Base-by-base conservation (phyloP, 2,113 vertebrate genomes). In the Clarias magur region DNA sequence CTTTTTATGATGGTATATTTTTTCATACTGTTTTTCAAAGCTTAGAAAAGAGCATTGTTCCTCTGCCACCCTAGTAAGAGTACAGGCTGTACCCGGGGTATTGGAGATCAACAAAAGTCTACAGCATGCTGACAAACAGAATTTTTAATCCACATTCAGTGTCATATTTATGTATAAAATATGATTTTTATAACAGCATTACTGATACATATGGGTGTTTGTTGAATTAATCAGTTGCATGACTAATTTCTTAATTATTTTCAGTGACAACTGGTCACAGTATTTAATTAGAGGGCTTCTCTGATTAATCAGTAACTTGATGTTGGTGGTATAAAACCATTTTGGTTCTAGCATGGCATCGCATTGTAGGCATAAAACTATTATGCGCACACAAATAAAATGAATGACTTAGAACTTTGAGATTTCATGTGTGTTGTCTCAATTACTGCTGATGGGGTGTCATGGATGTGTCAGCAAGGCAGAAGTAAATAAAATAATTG, bases 41-140 rank as follows among this genome's bases (percentile, higher is more conserved):
- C 48, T 86, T 79, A 81, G n/a, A 80, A 86, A 86, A 81, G 79
- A 81, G 30, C 54, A 72, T 86, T 86, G 85, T 81, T 86, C 78
- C 53, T 81, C 25, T 60, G n/a, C 65, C 78, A 70, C 48, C 23
- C 62, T 59, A 42, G 48, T 16, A 53, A 73, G 54, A 86, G 76
- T 59, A 75, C 56, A 73, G 34, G 12, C 25, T 13, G 60, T 62
- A 38, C 25, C 15, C 23, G 7, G 25, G 56, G 59, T 87, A n/a
- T 4, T 83, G 68, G 54, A n/a, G 65, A 81, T 48, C 34, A 11
- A 59, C 54, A 60, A 86, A 70, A 53, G 27, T 17, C 16, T 78
- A 78, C 73, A 78, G 27, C 72, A 23, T 48, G 7, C 70, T 27
- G 30, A 60, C 23, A 19, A 56, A 75, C 57, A 59, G 3, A 0